Evolutionary conservation across 2,797 vertebrate genomes (phyloP).

Genomic region (Acanthopagrus latus): DNA sequence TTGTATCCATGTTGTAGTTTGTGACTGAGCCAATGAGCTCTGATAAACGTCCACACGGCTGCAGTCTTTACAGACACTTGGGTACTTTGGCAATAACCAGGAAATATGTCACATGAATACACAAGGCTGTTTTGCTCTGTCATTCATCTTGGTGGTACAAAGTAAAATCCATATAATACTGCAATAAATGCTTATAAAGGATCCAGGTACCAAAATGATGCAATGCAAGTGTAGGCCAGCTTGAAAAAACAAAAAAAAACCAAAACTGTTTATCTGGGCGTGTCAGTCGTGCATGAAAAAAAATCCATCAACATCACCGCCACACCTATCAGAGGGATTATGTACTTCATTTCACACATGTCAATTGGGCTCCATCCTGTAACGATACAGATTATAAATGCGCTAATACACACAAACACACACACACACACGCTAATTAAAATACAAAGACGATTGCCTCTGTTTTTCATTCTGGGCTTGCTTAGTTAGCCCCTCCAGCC

Average conservation of each 20-base stretch:
- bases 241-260: not conserved
- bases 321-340: slow-evolving; percentile 39
- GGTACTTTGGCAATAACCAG: not conserved
- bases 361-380: slow-evolving; percentile 24
- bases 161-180: not conserved
- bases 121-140: too few relatives aligned
- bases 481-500: slow-evolving; percentile 33
- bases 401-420: not conserved
- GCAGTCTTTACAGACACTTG: not conserved
- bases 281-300: not conserved
- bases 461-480: slow-evolving; percentile 25
- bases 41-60: not conserved
- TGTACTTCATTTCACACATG: slow-evolving; percentile 47
- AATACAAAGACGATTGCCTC: slow-evolving; percentile 10
- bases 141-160: not conserved
- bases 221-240: not conserved
- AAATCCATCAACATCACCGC: slow-evolving; percentile 8
- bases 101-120: not conserved
- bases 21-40: not conserved
- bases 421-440: too few relatives aligned
- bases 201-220: not conserved
- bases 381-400: slow-evolving; percentile 32
- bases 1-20: too few relatives aligned
- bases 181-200: not conserved
- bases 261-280: not conserved